Evolutionary conservation across 1,140 invertebrate species (phyloP), one percentile per base, ranked within the genome.

Genomic region (Caenorhabditis brenneri): DNA sequence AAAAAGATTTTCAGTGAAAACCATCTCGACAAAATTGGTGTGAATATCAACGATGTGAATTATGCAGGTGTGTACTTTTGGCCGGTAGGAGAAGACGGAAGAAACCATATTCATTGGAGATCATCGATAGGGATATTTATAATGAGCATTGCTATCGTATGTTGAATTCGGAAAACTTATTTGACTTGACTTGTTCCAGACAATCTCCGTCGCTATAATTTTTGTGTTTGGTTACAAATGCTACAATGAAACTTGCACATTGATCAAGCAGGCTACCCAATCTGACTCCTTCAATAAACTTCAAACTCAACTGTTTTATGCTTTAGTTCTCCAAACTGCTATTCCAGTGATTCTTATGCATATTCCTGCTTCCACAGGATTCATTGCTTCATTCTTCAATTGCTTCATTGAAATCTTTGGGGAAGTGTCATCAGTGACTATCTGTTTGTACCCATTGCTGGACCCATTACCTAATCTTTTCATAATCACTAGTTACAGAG

Each of bases 231-330:
- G 39, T 42, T 42, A 42, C 39, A 42, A 42, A 65, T 65, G 58
- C 31, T 65, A 65, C 16, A 3, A 15, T 9, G 16, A 65, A 36
- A 65, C 58, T 16, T 33, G 36, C 5, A 9, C 33, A 36, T 15
- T 65, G 15, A 33, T 65, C 10, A 3, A 33, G 0, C 24, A 4
- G 5, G 58, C 58, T 16, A 4, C 58, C 1, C 58, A 65, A 1
- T 65, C 58, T 15, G 31, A 10, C 2, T 65, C 58, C 7, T 65
- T 65, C 31, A 36, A 65, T n/a, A 65, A 36, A 1, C 58, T 65
- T 33, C 58, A 65, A 36, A 16, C 58, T 36, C 58, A 65, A 36
- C 24, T 65, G n/a, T 65, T 65, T n/a, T 65, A 65, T 36, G 58
- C 58, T 16, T n/a, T 65, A 19, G 4, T 65, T 15, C 19, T 65